Conservation (phyloP, 2,113 vertebrate species). For the Pluvianellus socialis region DNA sequence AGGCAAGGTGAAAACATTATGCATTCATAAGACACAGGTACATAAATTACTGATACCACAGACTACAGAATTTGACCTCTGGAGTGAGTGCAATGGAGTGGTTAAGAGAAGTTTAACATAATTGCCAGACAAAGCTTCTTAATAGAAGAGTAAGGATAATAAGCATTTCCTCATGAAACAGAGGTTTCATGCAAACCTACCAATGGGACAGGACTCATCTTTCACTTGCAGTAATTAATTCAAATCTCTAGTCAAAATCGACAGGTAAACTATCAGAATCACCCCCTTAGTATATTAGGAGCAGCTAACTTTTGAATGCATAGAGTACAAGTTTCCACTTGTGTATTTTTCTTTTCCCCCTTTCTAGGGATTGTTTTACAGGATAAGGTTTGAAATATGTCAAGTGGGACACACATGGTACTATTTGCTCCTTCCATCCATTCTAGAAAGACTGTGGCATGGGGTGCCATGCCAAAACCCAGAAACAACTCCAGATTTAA, state of each 20-base stretch:
- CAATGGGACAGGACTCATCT: neutral
- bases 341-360: neutral
- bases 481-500: neutral
- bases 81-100: neutral
- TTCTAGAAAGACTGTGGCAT: neutral
- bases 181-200: neutral
- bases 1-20: neutral
- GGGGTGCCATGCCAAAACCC: neutral
- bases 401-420: neutral
- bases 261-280: neutral
- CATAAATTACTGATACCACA: neutral
- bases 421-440: neutral
- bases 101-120: neutral
- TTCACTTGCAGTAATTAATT: neutral
- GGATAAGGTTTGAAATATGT: neutral
- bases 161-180: neutral
- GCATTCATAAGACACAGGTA: neutral
- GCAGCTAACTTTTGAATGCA: neutral
- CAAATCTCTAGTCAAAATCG: neutral
- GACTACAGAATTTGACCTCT: neutral
- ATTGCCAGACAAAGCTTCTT: constrained; percentile 13
- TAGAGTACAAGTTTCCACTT: neutral
- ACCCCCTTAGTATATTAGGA: neutral
- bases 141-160: neutral
- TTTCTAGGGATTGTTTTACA: neutral